These are phyloP conservation scores for Palythoa grandiflora DNA, from an alignment of 92 coral and sea anemone species.

Conservation along the genomic window DNA sequence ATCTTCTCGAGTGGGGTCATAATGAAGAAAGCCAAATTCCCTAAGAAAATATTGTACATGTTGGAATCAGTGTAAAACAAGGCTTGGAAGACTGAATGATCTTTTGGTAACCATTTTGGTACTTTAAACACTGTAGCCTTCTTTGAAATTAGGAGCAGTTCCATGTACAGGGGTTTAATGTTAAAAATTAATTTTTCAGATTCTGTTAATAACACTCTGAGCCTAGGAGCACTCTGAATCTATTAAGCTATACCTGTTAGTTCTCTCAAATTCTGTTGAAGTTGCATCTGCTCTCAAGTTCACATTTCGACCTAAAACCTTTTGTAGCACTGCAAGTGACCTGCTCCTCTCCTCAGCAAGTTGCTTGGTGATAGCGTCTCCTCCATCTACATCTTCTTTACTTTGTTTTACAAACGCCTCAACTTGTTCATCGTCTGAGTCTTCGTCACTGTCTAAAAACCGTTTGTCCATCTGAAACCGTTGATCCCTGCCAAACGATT, in stretches of 20 bases:
- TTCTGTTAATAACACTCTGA: neutral
- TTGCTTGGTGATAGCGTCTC: constrained; percentile 65
- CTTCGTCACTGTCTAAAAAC: constrained; percentile 88
- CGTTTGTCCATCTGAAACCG: constrained; percentile 89
- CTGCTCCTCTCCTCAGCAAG: constrained; percentile 77
- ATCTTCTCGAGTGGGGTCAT: constrained; percentile 93
- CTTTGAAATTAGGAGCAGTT: too few species aligned
- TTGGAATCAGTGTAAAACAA: too few species aligned
- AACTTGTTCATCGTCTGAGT: constrained; percentile 51
- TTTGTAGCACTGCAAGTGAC: constrained; percentile 85
- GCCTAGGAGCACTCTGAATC: neutral
- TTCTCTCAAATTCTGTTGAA: neutral
- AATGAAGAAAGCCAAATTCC: constrained; percentile 71
- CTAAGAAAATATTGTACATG: constrained; percentile 43
- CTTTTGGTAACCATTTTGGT: too few species aligned
- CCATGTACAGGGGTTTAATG: too few species aligned
- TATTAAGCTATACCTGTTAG: neutral
- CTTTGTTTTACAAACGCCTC: constrained; percentile 11
- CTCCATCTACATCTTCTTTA: constrained; percentile 34
- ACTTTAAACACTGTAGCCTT: too few species aligned
- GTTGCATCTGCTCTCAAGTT: neutral
- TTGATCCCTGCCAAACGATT: constrained; percentile 83
- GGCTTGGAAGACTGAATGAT: too few species aligned
- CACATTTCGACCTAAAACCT: constrained; percentile 71
- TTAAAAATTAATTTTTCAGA: too few species aligned